A percentile compares a stretch with the other conserved stretches of the same genome.
Conservation (phyloP, 2,888 invertebrate genomes). For the Geophilus truncorum region DNA sequence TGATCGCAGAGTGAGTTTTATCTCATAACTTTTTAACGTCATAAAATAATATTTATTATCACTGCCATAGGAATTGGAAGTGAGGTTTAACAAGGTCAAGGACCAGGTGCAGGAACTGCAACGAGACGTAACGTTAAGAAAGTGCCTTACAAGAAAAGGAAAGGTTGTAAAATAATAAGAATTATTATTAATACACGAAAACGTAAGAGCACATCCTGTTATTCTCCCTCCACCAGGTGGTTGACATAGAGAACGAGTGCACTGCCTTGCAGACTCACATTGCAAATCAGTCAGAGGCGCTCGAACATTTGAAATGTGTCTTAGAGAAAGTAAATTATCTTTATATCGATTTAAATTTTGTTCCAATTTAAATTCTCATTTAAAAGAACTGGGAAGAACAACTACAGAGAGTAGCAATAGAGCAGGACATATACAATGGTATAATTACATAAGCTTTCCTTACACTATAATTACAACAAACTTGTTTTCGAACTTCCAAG, state of each 20-base stretch:
- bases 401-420: constrained; percentile 62
- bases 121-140: constrained; percentile 38
- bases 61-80: not conserved
- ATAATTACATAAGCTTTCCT: not conserved
- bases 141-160: constrained; percentile 41
- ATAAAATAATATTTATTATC: not conserved
- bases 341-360: not conserved
- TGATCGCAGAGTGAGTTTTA: not conserved
- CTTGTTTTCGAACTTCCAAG: constrained; percentile 38
- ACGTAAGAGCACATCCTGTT: not conserved
- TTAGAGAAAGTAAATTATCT: not conserved
- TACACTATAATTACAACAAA: no score
- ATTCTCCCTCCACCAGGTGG: not conserved
- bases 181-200: not conserved
- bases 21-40: not conserved
- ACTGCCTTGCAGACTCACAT: not conserved
- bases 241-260: constrained; percentile 8
- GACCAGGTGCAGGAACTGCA: constrained; percentile 44
- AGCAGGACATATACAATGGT: constrained; percentile 61
- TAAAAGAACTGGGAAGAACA: constrained; percentile 65
- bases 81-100: not conserved
- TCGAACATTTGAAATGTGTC: not conserved
- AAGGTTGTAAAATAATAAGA: not conserved
- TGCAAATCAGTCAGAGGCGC: not conserved
- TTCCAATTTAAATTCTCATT: constrained; percentile 39